Evolutionary conservation across 1,140 invertebrate genomes (phyloP), one percentile per base, ranked within the genome.

Genomic region (Rhopalosiphum maidis): DNA sequence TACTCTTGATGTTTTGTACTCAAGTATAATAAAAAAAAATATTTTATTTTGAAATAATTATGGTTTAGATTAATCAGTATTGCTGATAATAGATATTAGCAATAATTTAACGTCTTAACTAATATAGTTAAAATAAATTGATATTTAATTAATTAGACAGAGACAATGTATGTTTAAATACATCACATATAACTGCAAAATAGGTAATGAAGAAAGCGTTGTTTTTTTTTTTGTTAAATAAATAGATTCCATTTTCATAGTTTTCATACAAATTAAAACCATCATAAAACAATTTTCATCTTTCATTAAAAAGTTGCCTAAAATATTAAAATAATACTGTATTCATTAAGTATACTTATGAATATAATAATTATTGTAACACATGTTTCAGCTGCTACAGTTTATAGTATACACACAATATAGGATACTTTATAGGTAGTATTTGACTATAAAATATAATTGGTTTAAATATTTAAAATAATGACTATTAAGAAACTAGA

Each of bases 401-500:
- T 48, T 83, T 92, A 92, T 37, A 92, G 60, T 48, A 92, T 92
- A 92, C 77, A 92, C 18, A 83, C 25, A 85, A 92, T 83, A 85
- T 93, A 93, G 91, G 77, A 93, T 85, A 37, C 46, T 54, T 93
- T 54, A n/a, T 85, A 85, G 18, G 82, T 89, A 89, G 22, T 89
- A 85, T 93, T 54, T 86, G 37, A 85, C 48, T 85, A 93, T 93
- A 93, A 93, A 82, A 54, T 93, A 85, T 30, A 93, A 93, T 86
- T 35, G 22, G 37, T 85, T 85, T 90, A 60, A 55, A 93, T 93
- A 21, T 85, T 93, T 93, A 93, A 93, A 93, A 93, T 93, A 93
- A 93, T 93, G 91, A 93, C 91, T 93, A 93, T 93, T 55, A 90
- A 92, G 91, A 92, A 85, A 93, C 77, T 93, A 82, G 43, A 91